phyloP scores from a whole-genome alignment of 2,113 vertebrate species.

The Colistium nudipinnis region DNA sequence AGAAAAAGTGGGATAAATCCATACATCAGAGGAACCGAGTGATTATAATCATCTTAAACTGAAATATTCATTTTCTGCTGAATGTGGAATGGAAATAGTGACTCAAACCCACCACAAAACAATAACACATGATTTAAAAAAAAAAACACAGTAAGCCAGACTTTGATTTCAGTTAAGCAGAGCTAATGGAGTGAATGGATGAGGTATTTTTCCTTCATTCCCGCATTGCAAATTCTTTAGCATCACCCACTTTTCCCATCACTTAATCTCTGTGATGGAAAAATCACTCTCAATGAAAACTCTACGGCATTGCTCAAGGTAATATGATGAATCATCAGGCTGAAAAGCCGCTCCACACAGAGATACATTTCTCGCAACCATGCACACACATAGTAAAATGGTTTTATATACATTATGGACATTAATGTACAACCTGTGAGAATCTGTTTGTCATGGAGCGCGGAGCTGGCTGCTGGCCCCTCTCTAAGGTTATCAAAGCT shows the following conservation, averaged over 20 bases:
- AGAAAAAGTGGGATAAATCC: background rate
- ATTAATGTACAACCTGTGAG: slow-evolving; percentile 43
- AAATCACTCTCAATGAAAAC: slow-evolving; percentile 44
- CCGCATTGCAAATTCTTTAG: slow-evolving; percentile 2
- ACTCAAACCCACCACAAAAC: slow-evolving; percentile 25
- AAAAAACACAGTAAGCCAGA: slow-evolving; percentile 24
- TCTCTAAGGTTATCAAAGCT: slow-evolving; percentile 45
- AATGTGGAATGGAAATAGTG: slow-evolving; percentile 10
- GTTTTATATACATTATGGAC: background rate
- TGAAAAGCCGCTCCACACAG: slow-evolving; percentile 25
- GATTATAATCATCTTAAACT: slow-evolving; percentile 19
- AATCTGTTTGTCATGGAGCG: slow-evolving; percentile 8
- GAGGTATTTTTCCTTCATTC: slow-evolving; percentile 12
- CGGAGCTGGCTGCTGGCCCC: slow-evolving; percentile 1
- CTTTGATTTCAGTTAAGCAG: slow-evolving; percentile 46
- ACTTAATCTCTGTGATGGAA: slow-evolving; percentile 48
- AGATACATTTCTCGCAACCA: slow-evolving; percentile 2
- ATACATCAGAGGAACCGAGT: slow-evolving; percentile 4
- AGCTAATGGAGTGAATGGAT: slow-evolving; percentile 46
- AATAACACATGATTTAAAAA: slow-evolving; percentile 22
- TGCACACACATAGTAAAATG: slow-evolving; percentile 1
- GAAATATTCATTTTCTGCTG: slow-evolving; percentile 22
- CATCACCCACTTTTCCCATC: slow-evolving; percentile 17
- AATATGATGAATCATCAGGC: slow-evolving; percentile 45
- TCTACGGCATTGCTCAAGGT: slow-evolving; percentile 33